A percentile compares a stretch with the other conserved stretches of the same genome.
Evolutionary conservation across 2,888 invertebrate genomes (phyloP).

Genomic region (Sarcophaga rosellei): DNA sequence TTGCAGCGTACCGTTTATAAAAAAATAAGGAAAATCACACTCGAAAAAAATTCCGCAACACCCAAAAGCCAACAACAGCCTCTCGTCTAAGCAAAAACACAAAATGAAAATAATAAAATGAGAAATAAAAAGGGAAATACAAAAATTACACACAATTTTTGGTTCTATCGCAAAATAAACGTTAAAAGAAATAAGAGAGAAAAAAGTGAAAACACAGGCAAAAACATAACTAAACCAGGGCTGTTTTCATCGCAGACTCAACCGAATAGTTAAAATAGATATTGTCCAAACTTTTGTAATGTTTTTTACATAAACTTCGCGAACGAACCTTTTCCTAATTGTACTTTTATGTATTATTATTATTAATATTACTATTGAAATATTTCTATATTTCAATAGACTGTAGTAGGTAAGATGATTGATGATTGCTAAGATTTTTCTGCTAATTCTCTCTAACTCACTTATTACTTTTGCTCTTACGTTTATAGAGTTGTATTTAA

Average conservation of each 20-base stretch:
- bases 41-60: slow-evolving; percentile 65
- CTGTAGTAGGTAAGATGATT: no score
- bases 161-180: slow-evolving; percentile 50
- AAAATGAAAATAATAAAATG: slow-evolving; percentile 55
- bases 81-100: slow-evolving; percentile 59
- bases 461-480: not conserved
- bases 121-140: slow-evolving; percentile 30
- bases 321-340: no score
- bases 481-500: slow-evolving; percentile 8
- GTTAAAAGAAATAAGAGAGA: not conserved
- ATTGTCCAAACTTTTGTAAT: not conserved
- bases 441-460: not conserved
- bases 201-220: slow-evolving; percentile 31
- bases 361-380: not conserved
- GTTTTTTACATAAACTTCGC: no score
- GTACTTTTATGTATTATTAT: no score
- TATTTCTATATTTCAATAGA: not conserved
- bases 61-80: slow-evolving; percentile 56
- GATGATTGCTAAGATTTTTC: not conserved
- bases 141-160: slow-evolving; percentile 49
- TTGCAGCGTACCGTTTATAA: slow-evolving; percentile 43
- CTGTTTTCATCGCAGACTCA: slow-evolving; percentile 6
- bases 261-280: not conserved
- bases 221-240: slow-evolving; percentile 32
- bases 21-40: slow-evolving; percentile 41